Evolutionary conservation across 2,888 invertebrate genomes (phyloP).

Genomic region (Ennomos fuscantarius): DNA sequence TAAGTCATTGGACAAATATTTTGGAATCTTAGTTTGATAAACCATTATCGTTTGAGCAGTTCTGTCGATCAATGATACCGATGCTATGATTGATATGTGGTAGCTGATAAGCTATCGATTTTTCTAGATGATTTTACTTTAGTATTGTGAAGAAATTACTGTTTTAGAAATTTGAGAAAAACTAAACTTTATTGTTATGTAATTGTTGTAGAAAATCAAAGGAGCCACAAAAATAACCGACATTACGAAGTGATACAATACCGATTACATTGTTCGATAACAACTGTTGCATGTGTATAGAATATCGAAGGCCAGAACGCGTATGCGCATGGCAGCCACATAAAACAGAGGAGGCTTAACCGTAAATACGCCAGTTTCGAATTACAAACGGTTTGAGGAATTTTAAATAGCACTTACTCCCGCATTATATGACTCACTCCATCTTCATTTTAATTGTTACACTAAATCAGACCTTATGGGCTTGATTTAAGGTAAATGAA

Average conservation of each 20-base stretch:
- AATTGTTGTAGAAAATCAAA: background rate
- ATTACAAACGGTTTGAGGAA: constrained; percentile 56
- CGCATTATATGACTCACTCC: constrained; percentile 45
- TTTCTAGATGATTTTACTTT: background rate
- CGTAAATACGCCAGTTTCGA: constrained; percentile 58
- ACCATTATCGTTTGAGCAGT: constrained; percentile 7
- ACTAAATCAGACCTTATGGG: constrained; percentile 33
- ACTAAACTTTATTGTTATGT: background rate
- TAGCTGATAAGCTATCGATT: constrained; percentile 2
- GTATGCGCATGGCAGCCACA: constrained; percentile 49
- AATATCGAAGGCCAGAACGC: constrained; percentile 28
- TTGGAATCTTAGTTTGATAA: constrained; percentile 20
- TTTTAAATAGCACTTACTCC: constrained; percentile 47
- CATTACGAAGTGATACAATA: constrained; percentile 3
- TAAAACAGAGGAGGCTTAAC: constrained; percentile 53
- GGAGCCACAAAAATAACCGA: constrained; percentile 8
- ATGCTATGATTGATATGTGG: constrained; percentile 8
- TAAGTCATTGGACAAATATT: constrained; percentile 12
- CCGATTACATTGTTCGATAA: constrained; percentile 14
- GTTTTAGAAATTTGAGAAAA: background rate
- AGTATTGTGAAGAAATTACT: constrained; percentile 4
- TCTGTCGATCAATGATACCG: constrained; percentile 14
- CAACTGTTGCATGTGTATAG: constrained; percentile 3
- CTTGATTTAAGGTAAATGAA: constrained; percentile 20
- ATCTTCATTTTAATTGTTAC: constrained; percentile 15